Evolutionary conservation across 2,888 invertebrate genomes (phyloP), one percentile per base, ranked within the genome.

Genomic region (Brenthis daphne): DNA sequence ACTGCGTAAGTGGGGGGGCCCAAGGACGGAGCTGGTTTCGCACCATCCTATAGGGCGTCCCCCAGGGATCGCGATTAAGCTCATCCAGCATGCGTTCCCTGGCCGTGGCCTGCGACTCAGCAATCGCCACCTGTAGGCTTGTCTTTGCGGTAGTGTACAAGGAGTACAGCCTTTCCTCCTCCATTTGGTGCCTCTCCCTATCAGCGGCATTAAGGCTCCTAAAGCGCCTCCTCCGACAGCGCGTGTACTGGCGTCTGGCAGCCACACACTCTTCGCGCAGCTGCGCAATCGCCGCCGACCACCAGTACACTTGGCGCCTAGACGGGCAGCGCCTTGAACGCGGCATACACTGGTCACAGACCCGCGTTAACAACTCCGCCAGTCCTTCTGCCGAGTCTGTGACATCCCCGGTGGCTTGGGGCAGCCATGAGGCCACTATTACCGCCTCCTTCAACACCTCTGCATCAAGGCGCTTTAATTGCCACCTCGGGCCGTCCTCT

Each of bases 1-100:
- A 57, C 53, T 37, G 20, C 14, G 54, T 29, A 8, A 58, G 11
- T 6, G 69, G 64, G 5, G 54, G 58, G 1, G n/a, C 65, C 50
- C 50, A 14, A 2, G 57, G 13, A 11, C 63, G 61, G 33, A 73
- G 66, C 43, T 74, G 72, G 4, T 57, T 37, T 48, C 71, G 64
- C n/a, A 73, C 65, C 48, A 12, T 16, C 29, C 56, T 54, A 20
- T 74, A 74, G 14, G 69, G 72, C 47, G 63, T 64, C 14, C 74
- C 74, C 67, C 67, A 70, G 24, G 73, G 68, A 51, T 70, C 68
- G 6, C 29, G 29, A 4, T 50, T n/a, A 5, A 50, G 13, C n/a
- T 29, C 29, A 3, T 29, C 29, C 29, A 29, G 29, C 29, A 29
- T 29, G 0, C 4, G 29, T 4, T 29, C 29, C 29, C 29, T 29